These are phyloP conservation scores for Gymnosoma rotundatum DNA, from an alignment of 2,888 invertebrate species.

Conservation along the genomic window DNA sequence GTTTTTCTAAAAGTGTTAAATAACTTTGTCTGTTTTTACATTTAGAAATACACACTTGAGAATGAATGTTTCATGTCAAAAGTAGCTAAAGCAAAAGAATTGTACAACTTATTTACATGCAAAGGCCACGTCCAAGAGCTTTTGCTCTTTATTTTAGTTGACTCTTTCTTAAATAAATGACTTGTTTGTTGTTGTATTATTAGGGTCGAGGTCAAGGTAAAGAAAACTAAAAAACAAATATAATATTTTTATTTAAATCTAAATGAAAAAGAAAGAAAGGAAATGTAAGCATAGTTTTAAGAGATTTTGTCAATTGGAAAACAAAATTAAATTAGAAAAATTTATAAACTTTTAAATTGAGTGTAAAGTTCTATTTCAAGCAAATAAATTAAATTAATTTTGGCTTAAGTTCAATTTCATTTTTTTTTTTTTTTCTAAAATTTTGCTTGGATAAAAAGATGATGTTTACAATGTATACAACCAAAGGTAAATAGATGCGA, in stretches of 20 bases:
- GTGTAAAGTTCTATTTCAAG: no score
- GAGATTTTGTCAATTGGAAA: no score
- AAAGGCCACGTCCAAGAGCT: slow-evolving; percentile 41
- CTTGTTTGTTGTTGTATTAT: slow-evolving; percentile 15
- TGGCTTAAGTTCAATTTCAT: no score
- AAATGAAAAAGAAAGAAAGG: neutral
- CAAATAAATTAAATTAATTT: no score
- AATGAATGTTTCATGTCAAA: slow-evolving; percentile 3
- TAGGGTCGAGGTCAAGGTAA: slow-evolving; percentile 47
- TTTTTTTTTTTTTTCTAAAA: no score
- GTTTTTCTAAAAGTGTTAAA: slow-evolving; percentile 24
- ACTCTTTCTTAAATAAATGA: slow-evolving; percentile 17
- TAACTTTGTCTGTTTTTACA: slow-evolving; percentile 32
- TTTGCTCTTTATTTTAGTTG: slow-evolving; percentile 4
- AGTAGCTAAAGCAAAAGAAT: slow-evolving; percentile 36
- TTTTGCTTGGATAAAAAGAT: no score
- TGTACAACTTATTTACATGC: slow-evolving; percentile 52
- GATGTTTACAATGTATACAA: no score
- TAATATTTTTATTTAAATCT: neutral
- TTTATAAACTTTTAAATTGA: no score
- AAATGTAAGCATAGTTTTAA: no score
- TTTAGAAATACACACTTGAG: slow-evolving; percentile 43
- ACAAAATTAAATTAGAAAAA: no score
- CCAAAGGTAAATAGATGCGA: no score
- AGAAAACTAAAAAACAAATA: neutral